A percentile compares a stretch with the other conserved stretches of the same genome.
These are phyloP conservation scores for Pectinophora gossypiella DNA, from an alignment of 1,140 invertebrate species.

Conservation along the genomic window DNA sequence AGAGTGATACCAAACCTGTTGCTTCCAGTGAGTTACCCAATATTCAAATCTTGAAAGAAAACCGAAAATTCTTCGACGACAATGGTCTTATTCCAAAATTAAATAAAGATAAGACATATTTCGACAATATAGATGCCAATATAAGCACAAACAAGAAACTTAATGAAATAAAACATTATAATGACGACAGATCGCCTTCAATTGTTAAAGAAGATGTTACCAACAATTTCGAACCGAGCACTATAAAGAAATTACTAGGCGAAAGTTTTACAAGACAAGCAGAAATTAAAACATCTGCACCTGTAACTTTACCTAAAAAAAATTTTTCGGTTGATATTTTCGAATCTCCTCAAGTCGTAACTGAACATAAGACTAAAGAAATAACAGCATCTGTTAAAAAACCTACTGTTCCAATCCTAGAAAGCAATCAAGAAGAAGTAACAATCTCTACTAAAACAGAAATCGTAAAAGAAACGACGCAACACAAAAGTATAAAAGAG, in stretches of 20 bases:
- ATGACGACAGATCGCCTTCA: slow-evolving; percentile 43
- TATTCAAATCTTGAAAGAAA: slow-evolving; percentile 33
- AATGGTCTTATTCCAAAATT: slow-evolving; percentile 9
- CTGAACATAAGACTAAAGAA: too few relatives aligned
- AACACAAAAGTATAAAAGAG: not conserved
- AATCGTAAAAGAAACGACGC: not conserved
- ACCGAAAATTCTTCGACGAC: slow-evolving; percentile 34
- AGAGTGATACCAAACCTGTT: not conserved
- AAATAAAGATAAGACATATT: slow-evolving; percentile 28
- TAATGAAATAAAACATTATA: not conserved
- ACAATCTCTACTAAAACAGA: not conserved
- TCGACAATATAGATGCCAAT: slow-evolving; percentile 28
- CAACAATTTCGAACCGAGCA: slow-evolving; percentile 36
- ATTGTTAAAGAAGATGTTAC: slow-evolving; percentile 41
- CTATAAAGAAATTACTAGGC: slow-evolving; percentile 46
- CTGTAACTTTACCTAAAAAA: slow-evolving; percentile 24
- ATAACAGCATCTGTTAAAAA: too few relatives aligned
- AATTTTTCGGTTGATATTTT: slow-evolving; percentile 44
- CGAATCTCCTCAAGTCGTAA: slow-evolving; percentile 31
- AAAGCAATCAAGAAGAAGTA: not conserved
- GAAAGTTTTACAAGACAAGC: slow-evolving; percentile 35
- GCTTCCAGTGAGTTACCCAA: slow-evolving; percentile 15
- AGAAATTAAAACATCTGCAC: slow-evolving; percentile 17
- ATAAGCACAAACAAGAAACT: not conserved
- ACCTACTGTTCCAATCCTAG: not conserved